Evolutionary conservation across 2,888 invertebrate genomes (phyloP), one percentile per base, ranked within the genome.

Genomic region (Heliconius aoede): DNA sequence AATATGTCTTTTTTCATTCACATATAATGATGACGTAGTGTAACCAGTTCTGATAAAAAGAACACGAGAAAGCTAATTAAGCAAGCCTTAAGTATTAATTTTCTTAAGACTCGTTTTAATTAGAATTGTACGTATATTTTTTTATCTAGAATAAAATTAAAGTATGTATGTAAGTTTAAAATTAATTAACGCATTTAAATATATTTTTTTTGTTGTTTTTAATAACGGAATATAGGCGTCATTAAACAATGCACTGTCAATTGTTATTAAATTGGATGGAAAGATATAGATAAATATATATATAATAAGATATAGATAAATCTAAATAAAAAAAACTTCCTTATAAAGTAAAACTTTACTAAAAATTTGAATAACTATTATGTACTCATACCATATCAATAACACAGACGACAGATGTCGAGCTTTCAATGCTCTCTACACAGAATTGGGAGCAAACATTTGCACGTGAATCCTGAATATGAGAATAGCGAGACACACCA

Each of bases 401-500:
- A 32, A 40, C 58, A 55, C 36, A 21, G 55, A 60, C 74, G 74
- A 60, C 46, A 79, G 76, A 72, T 80, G 74, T 26, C 26, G 51
- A 46, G 62, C 65, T 76, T 80, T 76, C 73, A 76, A 55, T 40
- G 74, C 77, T 68, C 79, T 78, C 80, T 81, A 82, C 65, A 82
- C 84, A 87, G 88, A 87, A 88, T 86, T 87, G 81, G 80, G 83
- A 82, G 81, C 81, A 83, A 82, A 82, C 82, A 85, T 82, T 86
- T 83, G 84, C 89, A 90, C 87, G 88, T 89, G 89, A 88, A 87
- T 83, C 80, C 18, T 46, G 85, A 85, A 82, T 81, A 79, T 83
- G 84, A 85, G 85, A 86, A 86, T 84, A 91, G 93, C 92, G 90
- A 90, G n/a, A 55, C 55, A 21, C n/a, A n/a, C 30, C 46, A 68